Base-by-base conservation (phyloP, 2,113 vertebrate genomes). In the Martes martes region DNA sequence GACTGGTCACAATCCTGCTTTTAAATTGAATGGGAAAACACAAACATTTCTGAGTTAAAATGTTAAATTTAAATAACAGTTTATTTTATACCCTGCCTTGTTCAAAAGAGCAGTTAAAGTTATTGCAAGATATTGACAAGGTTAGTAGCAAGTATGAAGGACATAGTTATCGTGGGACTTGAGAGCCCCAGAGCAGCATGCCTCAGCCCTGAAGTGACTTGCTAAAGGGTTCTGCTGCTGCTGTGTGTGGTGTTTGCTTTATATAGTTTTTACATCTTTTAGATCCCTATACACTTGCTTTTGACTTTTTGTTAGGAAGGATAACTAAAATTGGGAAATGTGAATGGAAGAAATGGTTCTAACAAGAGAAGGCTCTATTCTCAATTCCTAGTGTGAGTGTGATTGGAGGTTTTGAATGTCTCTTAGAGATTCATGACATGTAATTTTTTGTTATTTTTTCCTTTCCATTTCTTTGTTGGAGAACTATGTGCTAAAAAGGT, bases 241-340 rank as follows among this genome's bases (percentile, higher is more conserved):
- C 52, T 82, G 0, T 89, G 55, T 74, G 36, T 92, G 39, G 21
- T 13, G 5, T 59, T 93, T 42, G 11, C 82, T 93, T 89, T 39
- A 14, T 42, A 0, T 74, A 26, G 39, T 47, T 61, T 96, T 57
- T 59, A 55, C 4, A 10, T 69, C 31, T 65, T 76, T 94, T 67
- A 93, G 65, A 67, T 65, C 13, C 21, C 10, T 16, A 4, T 79
- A 10, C 3, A 1, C 21, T 89, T 65, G 19, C 50, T 26, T 96
- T 95, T 86, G 79, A 80, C 19, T 81, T 96, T 74, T 79, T 82
- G 63, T 67, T 96, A 67, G 39, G 31, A 81, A 89, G 52, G 95
- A 39, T 92, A 89, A 80, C 47, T 78, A 47, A 52, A 81, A 47
- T 45, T 79, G 42, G 39, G 47, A 88, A 21, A 21, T 86, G 1